Evolutionary conservation across 2,888 invertebrate genomes (phyloP).

Genomic region (Pelosia muscerda): DNA sequence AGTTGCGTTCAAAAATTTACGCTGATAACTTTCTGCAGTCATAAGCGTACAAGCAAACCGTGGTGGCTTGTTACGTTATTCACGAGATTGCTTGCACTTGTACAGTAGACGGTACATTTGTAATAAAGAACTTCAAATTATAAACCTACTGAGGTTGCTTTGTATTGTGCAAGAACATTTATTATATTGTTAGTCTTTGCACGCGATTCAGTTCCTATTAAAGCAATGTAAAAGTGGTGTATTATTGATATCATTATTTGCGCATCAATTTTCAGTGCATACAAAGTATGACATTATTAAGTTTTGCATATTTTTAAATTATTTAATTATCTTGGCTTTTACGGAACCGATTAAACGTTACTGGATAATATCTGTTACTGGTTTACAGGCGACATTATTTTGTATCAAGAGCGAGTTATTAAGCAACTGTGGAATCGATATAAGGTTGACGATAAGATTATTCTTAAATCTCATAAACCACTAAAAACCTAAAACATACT

Average conservation of each 20-base stretch:
- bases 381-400: too few relatives aligned
- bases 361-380: not conserved
- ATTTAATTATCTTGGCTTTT: not conserved
- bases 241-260: not conserved
- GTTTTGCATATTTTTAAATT: too few relatives aligned
- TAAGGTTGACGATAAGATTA: too few relatives aligned
- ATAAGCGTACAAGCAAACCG: constrained; percentile 21
- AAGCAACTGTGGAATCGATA: too few relatives aligned
- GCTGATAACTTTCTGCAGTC: constrained; percentile 30
- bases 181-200: not conserved
- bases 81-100: constrained; percentile 24
- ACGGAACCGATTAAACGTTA: not conserved
- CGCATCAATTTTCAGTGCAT: not conserved
- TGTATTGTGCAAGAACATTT: not conserved
- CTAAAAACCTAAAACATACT: not conserved
- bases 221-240: too few relatives aligned
- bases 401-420: too few relatives aligned
- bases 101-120: constrained; percentile 20
- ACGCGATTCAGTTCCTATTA: not conserved
- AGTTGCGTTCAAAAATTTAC: constrained; percentile 90
- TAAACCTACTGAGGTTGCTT: not conserved
- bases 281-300: not conserved
- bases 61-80: constrained; percentile 29
- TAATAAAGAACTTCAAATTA: constrained; percentile 24
- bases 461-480: too few relatives aligned